Conservation (phyloP, 2,113 vertebrate genomes). For the Aptenodytes patagonicus region DNA sequence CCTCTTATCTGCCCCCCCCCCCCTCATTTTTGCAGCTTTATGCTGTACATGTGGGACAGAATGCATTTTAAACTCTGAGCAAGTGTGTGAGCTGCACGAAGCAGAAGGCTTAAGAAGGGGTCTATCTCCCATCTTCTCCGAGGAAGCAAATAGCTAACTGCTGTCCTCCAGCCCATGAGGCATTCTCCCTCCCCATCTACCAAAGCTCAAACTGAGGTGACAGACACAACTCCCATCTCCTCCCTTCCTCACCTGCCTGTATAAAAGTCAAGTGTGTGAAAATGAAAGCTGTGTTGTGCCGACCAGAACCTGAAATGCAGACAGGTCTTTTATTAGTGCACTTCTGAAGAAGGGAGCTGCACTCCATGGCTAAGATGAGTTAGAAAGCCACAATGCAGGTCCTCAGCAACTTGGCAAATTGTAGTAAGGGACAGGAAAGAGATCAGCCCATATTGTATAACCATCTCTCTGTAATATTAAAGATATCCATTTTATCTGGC, state of each 20-base stretch:
- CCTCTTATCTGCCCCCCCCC: neutral
- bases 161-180: neutral
- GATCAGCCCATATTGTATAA: neutral
- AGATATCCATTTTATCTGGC: slow-evolving; percentile 1
- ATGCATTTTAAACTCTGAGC: neutral
- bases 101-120: neutral
- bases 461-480: neutral
- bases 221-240: neutral
- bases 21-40: neutral
- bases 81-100: neutral
- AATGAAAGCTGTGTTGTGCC: neutral
- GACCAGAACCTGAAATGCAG: neutral
- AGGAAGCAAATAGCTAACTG: neutral
- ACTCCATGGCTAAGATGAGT: neutral
- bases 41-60: neutral
- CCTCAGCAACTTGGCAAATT: neutral
- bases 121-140: neutral
- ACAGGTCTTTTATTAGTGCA: neutral
- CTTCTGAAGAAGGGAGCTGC: neutral
- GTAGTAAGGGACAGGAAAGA: neutral
- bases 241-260: neutral
- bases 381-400: neutral
- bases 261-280: neutral
- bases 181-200: neutral
- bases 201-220: neutral